Evolutionary conservation across 1,140 invertebrate genomes (phyloP).

Genomic region (Heliconius eleuchia): DNA sequence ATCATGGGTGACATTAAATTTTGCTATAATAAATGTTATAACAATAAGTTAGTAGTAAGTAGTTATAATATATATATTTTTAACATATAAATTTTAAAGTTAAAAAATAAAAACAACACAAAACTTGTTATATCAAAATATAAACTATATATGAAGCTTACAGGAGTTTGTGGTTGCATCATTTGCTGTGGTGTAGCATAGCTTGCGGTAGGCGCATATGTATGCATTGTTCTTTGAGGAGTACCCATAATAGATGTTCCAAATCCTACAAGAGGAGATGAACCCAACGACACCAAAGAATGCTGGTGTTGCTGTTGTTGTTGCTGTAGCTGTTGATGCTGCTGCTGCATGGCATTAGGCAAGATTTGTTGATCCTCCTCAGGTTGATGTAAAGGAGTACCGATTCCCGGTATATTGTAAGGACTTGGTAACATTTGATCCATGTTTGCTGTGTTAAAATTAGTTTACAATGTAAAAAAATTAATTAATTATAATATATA

Average conservation of each 20-base stretch:
- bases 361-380: constrained; percentile 94
- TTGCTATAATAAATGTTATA: constrained; percentile 81
- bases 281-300: constrained; percentile 83
- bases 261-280: constrained; percentile 79
- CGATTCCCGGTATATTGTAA: constrained; percentile 93
- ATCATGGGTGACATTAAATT: constrained; percentile 93
- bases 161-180: constrained; percentile 94
- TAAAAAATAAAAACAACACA: background rate
- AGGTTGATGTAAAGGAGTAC: constrained; percentile 94
- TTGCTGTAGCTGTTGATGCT: constrained; percentile 86
- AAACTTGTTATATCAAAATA: background rate
- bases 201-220: constrained; percentile 85
- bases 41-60: background rate
- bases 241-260: constrained; percentile 79
- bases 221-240: constrained; percentile 87
- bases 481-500: background rate
- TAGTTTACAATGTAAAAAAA: background rate
- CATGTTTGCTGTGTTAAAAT: constrained; percentile 78
- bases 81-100: background rate
- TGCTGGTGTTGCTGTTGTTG: constrained; percentile 70
- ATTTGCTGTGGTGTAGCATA: constrained; percentile 87
- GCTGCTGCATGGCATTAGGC: constrained; percentile 90
- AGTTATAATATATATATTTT: background rate
- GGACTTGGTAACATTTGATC: constrained; percentile 95
- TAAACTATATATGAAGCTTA: constrained; percentile 69